These are phyloP conservation scores for Plutomurus gul DNA, from an alignment of 1,140 invertebrate species.

Conservation along the genomic window DNA sequence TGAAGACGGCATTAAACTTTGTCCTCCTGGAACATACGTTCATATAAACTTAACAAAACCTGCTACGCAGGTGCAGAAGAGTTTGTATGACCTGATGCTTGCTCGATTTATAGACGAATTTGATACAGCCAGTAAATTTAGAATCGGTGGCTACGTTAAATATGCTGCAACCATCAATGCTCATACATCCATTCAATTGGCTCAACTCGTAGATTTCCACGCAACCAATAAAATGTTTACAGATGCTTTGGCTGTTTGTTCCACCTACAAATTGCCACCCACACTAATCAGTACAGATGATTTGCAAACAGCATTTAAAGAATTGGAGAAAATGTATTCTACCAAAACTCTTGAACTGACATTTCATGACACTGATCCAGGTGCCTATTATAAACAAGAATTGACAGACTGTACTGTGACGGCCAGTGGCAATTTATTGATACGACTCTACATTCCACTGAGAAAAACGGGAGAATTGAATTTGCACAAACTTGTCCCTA, in stretches of 20 bases:
- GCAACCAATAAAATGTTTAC: not conserved
- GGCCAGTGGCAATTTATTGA: not conserved
- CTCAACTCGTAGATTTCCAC: not conserved
- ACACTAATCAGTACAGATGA: not conserved
- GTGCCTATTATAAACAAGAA: not conserved
- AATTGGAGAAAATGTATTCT: not conserved
- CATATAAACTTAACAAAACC: not conserved
- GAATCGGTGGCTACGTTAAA: not conserved
- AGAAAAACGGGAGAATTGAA: not conserved
- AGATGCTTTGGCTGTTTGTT: not conserved
- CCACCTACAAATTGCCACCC: not conserved
- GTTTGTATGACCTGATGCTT: not conserved
- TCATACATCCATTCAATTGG: not conserved
- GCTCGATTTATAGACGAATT: not conserved
- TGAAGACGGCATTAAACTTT: not conserved
- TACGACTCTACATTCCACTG: not conserved
- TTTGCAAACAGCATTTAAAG: not conserved
- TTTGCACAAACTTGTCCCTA: not conserved
- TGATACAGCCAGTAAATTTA: not conserved
- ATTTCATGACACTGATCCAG: not conserved
- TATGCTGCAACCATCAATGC: not conserved
- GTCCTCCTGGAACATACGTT: not conserved
- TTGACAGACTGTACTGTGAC: not conserved
- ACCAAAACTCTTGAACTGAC: not conserved
- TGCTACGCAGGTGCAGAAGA: not conserved